A percentile compares a stretch with the other conserved stretches of the same genome.
These are phyloP conservation scores for Microplitis mediator DNA, from an alignment of 1,140 invertebrate species.

Conservation along the genomic window DNA sequence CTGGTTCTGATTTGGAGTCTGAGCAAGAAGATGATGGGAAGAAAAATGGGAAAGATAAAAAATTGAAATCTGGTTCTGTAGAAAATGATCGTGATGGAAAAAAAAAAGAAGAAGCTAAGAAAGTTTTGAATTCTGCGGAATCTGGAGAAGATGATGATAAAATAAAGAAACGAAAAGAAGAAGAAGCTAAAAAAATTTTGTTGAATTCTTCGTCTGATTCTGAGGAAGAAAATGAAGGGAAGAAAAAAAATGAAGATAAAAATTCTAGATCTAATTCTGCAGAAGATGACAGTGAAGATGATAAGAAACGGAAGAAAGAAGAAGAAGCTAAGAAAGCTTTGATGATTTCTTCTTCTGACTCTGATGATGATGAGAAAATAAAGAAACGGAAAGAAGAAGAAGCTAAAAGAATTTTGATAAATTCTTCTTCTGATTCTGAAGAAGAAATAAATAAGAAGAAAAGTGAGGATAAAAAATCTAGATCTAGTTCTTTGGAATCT, in stretches of 20 bases:
- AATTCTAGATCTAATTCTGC: too few species aligned
- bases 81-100: not conserved
- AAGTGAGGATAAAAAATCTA: too few species aligned
- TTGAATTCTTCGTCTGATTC: not conserved
- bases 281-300: too few species aligned
- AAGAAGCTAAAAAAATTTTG: not conserved
- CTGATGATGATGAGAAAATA: not conserved
- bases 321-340: not conserved
- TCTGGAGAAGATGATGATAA: not conserved
- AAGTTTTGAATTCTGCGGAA: slow-evolving; percentile 4
- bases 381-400: not conserved
- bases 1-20: not conserved
- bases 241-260: not conserved
- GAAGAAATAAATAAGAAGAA: not conserved
- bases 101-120: not conserved
- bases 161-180: not conserved
- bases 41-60: too few species aligned
- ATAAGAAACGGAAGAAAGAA: too few species aligned
- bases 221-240: not conserved
- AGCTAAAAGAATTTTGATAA: not conserved
- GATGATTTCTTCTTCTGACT: not conserved
- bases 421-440: not conserved
- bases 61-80: too few species aligned
- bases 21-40: not conserved
- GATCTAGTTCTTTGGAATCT: too few species aligned